Base-by-base conservation (phyloP, 2,113 vertebrate genomes). In the Equus quagga region DNA sequence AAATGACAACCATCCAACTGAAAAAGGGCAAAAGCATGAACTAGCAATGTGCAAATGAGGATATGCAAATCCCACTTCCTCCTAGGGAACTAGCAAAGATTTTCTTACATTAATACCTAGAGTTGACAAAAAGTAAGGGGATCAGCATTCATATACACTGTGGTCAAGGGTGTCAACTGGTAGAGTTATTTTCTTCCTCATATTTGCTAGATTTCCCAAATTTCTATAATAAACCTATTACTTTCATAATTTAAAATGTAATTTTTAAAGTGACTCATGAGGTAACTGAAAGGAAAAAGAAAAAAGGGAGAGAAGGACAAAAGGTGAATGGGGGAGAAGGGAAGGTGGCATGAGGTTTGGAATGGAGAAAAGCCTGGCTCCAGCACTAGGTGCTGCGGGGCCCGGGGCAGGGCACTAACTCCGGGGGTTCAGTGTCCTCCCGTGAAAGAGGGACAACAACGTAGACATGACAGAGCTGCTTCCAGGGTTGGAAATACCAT, bases 71-170 rank as follows among this genome's bases (percentile, higher is more conserved):
- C 7, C 26, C 31, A 44, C 24, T 14, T 49, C 92, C 33, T n/a
- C 13, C 24, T 7, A n/a, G 15, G 3, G 21, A 5, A 12, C 49
- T 0, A 58, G 46, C 28, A 24, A 9, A 19, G 85, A n/a, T 18
- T 31, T 41, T 41, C 64, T 26, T 33, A 21, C 5, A 12, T n/a
- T 2, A 11, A 54, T 2, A 62, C 0, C 84, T 26, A 8, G 17
- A 0, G 17, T 7, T 2, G 33, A 58, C 23, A 21, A 72, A 19
- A 31, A 2, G 12, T 2, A 2, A 13, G 18, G 65, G 7, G 5
- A 28, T 14, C 0, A 4, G 21, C 31, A 41, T 6, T 11, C 33
- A 6, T 23, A 8, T 9, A 23, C 44, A 26, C 13, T 0, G 28
- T 11, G 11, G 49, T 17, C n/a, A 7, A 15, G 4, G 8, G 3